These are phyloP conservation scores for Anadara kagoshimensis DNA, from an alignment of 1,140 invertebrate species.

Conservation along the genomic window DNA sequence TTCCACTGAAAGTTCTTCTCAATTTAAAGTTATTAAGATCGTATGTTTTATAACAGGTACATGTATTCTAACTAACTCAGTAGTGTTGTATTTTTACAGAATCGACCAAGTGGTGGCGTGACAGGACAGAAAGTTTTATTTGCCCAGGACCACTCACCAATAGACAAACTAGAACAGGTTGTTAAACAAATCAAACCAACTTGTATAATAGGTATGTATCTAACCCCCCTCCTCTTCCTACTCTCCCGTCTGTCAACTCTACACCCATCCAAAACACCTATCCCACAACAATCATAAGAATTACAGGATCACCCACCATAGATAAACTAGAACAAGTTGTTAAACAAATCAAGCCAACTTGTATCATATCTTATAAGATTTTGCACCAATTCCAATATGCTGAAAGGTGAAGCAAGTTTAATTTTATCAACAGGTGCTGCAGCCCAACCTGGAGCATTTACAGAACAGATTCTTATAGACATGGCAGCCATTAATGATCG, in stretches of 20 bases:
- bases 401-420: neutral
- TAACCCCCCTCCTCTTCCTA: neutral
- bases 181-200: constrained; percentile 69
- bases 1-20: neutral
- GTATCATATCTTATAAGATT: no score
- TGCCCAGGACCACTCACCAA: constrained; percentile 61
- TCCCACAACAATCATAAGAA: no score
- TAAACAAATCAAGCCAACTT: constrained; percentile 67
- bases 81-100: constrained; percentile 36
- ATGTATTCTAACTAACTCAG: neutral
- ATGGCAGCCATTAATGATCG: constrained; percentile 70
- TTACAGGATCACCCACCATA: constrained; percentile 57
- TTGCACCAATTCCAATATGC: no score
- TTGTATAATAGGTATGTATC: constrained; percentile 66
- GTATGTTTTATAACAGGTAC: neutral
- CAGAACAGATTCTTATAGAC: constrained; percentile 61
- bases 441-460: constrained; percentile 71
- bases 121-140: constrained; percentile 66
- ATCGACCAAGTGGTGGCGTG: constrained; percentile 69
- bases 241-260: no score
- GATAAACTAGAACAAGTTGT: constrained; percentile 65
- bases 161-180: constrained; percentile 64
- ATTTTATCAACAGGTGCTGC: constrained; percentile 63
- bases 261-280: no score
- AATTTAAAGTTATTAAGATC: neutral